A percentile compares a stretch with the other conserved stretches of the same genome.
Evolutionary conservation across 37 sponge, comb jelly and placozoan species (phyloP).

Genomic region (Axinella damicornis): DNA sequence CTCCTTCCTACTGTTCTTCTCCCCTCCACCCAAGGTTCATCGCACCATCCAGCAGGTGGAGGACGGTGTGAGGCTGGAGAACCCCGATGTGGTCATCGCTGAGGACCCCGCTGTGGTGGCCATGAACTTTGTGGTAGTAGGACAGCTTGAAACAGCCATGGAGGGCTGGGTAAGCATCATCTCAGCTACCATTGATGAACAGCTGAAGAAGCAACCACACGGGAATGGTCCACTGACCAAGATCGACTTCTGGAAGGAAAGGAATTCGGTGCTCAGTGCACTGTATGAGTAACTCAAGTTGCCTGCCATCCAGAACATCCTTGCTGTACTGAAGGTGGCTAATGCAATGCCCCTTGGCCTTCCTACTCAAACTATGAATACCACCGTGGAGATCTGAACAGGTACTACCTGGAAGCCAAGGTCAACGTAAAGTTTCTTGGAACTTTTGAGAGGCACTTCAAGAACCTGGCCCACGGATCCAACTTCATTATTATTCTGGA

Average conservation of each 20-base stretch:
- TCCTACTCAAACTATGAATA: slow-evolving; percentile 87
- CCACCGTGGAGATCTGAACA: slow-evolving; percentile 86
- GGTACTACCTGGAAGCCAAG: slow-evolving; percentile 95
- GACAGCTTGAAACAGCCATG: slow-evolving; percentile 72
- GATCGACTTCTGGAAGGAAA: slow-evolving; percentile 98
- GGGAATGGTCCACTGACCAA: slow-evolving; percentile 96
- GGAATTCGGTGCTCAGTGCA: slow-evolving; percentile 83
- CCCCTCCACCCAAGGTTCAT: slow-evolving; percentile 55
- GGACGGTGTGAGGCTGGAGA: slow-evolving; percentile 92
- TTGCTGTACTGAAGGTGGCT: slow-evolving; percentile 78
- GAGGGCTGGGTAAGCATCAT: slow-evolving; percentile 88
- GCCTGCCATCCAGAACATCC: slow-evolving; percentile 68
- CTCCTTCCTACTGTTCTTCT: no score
- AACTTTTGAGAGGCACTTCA: slow-evolving; percentile 99
- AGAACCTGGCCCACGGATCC: slow-evolving; percentile 95
- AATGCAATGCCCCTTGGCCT: no score
- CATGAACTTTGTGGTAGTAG: slow-evolving; percentile 69
- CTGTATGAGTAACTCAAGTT: slow-evolving; percentile 94
- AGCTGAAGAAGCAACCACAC: slow-evolving; percentile 76
- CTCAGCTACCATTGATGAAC: slow-evolving; percentile 77
- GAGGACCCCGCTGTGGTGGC: slow-evolving; percentile 61
- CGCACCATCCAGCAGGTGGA: slow-evolving; percentile 94
- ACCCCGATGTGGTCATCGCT: slow-evolving; percentile 70
- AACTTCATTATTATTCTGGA: slow-evolving; percentile 89
- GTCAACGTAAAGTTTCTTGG: slow-evolving; percentile 98